Base-by-base conservation (phyloP, 2,113 vertebrate species). In the Oncorhynchus nerka region DNA sequence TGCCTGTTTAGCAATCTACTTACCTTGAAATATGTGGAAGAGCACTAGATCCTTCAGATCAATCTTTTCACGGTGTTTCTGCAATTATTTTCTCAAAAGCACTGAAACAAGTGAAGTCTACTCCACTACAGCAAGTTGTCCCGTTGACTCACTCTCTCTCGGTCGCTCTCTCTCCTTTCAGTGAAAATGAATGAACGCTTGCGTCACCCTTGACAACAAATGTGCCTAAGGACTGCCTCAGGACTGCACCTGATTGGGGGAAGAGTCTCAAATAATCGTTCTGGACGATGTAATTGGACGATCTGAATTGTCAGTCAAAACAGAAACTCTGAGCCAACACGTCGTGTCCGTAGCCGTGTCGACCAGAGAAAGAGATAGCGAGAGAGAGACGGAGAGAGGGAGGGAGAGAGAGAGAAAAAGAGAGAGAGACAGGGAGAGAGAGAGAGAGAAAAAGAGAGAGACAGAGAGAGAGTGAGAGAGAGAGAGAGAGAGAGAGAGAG, bases 131-230 rank as follows among this genome's bases (percentile, higher is more conserved):
- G 59, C 59, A 22, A 22, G 59, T 61, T 12, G 59, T 61, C 59
- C 12, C 7, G 59, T 61, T 61, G 5, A 13, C 88, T 79, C 8
- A 51, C 9, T 6, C 39, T 51, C 49, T 16, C 30, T 30, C 30
- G 30, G 4, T 4, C 30, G 83, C 75, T 83, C 73, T 70, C 77
- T 30, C 28, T 39, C 72, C 8, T 79, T 22, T 8, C n/a, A 22
- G 19, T 79, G 84, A 86, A 83, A 86, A 92, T 92, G 92, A 94
- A 93, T 92, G 92, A 90, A 92, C 88, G 85, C 87, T 61, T 61
- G 83, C 85, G 87, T 92, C 88, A 16, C 20, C 59, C 89, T 80
- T 89, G 89, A 91, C 92, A 93, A 92, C 84, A 89, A 79, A 90
- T 91, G 90, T 79, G 85, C 91, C 87, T 91, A 84, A 55, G 73